Evolutionary conservation across 2,113 vertebrate species (phyloP).

Genomic region (Gymnobelideus leadbeateri): DNA sequence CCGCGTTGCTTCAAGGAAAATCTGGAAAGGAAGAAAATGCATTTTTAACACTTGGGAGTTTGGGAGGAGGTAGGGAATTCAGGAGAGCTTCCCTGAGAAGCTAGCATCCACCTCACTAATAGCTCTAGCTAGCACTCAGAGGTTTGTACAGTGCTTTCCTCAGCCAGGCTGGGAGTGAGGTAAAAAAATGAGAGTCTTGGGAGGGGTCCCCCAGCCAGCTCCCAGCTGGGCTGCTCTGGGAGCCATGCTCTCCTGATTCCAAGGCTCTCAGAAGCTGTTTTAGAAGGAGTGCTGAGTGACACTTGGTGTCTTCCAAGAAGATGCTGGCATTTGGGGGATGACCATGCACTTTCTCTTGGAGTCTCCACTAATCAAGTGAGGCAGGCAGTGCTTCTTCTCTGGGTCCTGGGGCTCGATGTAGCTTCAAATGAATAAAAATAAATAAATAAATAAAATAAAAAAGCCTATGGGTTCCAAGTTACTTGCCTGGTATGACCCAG

Average conservation of each 20-base stretch:
- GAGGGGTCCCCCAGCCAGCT: neutral
- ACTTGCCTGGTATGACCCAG: neutral
- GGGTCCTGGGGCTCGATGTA: neutral
- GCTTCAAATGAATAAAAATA: neutral
- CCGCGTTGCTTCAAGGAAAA: neutral
- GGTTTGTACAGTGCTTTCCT: neutral
- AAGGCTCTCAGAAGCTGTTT: too few species aligned
- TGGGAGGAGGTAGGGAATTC: neutral
- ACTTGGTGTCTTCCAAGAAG: neutral
- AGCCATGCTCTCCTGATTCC: too few species aligned
- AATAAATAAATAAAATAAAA: too few species aligned
- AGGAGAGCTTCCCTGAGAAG: neutral
- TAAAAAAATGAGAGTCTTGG: too few species aligned
- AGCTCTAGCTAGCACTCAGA: neutral
- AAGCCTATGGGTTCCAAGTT: neutral
- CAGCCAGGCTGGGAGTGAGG: neutral
- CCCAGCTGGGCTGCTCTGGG: neutral
- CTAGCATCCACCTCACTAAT: neutral
- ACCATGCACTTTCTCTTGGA: neutral
- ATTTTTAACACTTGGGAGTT: neutral
- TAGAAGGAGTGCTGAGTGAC: too few species aligned
- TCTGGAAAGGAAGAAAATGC: neutral
- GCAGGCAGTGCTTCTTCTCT: neutral
- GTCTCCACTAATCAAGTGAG: neutral
- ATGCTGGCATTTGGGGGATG: neutral